Evolutionary conservation across 2,888 invertebrate genomes (phyloP), one percentile per base, ranked within the genome.

Genomic region (Neoscelio sp.): DNA sequence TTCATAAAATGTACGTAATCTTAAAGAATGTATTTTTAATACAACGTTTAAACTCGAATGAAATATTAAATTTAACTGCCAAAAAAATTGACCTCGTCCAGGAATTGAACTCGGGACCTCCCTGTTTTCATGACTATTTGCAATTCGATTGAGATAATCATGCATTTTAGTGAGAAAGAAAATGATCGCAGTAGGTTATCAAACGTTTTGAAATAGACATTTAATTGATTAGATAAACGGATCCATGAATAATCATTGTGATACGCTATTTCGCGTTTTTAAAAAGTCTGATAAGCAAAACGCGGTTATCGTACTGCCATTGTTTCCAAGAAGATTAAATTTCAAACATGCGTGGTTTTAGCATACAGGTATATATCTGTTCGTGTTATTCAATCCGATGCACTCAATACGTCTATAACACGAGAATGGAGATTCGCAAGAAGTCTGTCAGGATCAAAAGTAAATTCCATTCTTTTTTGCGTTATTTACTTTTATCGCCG

Each of bases 271-370:
- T 73, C 10, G 40, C 30, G 42, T 23, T 23, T 42, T 48, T 15
- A 50, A 58, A 54, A 65, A 73, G 12, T 79, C 58, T 65, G 78
- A 79, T 79, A 79, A 74, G 78, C 74, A 75, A 79, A 74, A 70
- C 50, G 65, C 65, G 74, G 74, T 79, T 79, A 75, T 74, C 78
- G 30, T 40, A 52, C 68, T 62, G 58, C 65, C 75, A 75, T 79
- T 79, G 79, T 75, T 79, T 67, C 65, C 58, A 60, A 60, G 65
- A 79, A 79, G 79, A 79, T 79, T 79, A 79, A 65, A 75, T 75
- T 79, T 79, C 79, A 79, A 75, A 71, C 75, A 50, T 79, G 62
- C 68, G 78, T 58, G 65, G 78, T 78, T 74, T 78, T 68, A 78
- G 50, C 70, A 64, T 58, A 68, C 70, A 70, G 70, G 64, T 77